Evolutionary conservation across 2,113 vertebrate species (phyloP).

Genomic region (Sander vitreus): DNA sequence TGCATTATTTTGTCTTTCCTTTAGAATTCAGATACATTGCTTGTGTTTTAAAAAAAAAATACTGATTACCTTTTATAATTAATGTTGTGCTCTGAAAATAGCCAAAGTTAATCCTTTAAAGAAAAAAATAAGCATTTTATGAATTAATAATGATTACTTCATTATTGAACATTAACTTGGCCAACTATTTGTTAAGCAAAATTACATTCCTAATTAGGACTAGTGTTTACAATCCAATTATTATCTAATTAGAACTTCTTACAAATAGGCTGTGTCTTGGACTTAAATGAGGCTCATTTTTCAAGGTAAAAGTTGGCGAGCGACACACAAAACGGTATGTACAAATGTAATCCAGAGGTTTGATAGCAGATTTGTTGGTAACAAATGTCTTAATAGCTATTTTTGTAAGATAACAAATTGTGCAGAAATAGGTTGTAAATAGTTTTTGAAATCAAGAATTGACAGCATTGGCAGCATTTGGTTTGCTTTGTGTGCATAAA

Average conservation of each 20-base stretch:
- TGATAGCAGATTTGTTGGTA: conserved; percentile 8
- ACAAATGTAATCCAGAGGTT: background rate
- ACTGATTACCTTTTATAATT: background rate
- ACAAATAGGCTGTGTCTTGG: conserved; percentile 21
- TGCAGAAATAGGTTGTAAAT: background rate
- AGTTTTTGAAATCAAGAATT: conserved; percentile 45
- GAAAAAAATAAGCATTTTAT: conserved; percentile 8
- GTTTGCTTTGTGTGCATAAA: conserved; percentile 39
- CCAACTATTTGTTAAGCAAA: conserved; percentile 18
- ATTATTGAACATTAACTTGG: conserved; percentile 10
- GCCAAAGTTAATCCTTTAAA: background rate
- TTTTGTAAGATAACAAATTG: conserved; percentile 17
- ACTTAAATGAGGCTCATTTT: conserved; percentile 17
- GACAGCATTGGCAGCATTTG: conserved; percentile 30
- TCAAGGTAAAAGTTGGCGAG: conserved; percentile 9
- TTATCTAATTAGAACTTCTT: conserved; percentile 35
- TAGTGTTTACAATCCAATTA: conserved; percentile 49
- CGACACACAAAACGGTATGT: background rate
- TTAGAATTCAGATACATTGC: background rate
- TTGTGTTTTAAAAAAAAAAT: background rate
- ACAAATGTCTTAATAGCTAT: conserved; percentile 15
- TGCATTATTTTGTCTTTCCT: background rate
- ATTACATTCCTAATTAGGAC: conserved; percentile 27
- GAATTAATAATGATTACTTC: conserved; percentile 14
- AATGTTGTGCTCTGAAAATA: background rate